Evolutionary conservation across 2,113 vertebrate species (phyloP), one percentile per base, ranked within the genome.

Genomic region (Microcebus lehilahytsara): DNA sequence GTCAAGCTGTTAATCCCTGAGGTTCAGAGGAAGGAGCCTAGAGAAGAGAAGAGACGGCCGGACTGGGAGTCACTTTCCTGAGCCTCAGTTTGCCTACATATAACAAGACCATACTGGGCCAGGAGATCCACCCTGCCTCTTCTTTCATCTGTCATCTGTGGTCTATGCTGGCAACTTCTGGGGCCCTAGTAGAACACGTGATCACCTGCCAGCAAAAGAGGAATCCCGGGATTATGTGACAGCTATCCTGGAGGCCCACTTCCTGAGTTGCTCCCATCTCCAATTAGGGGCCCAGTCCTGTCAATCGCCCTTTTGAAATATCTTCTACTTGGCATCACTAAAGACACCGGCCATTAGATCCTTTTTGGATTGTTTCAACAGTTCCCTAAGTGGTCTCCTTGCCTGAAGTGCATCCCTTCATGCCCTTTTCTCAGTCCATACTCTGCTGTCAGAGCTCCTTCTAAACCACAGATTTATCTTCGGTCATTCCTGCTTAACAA

Each of bases 51-150:
- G 74, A 90, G 81, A 87, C 17, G 11, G n/a, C 46, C 4, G 62
- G 71, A 40, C 37, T 19, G 8, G 85, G 60, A 85, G 83, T 66
- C 66, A 6, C 53, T 40, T 91, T 62, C 51, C 69, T 11, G 20
- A 85, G 83, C 71, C 71, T 96, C 83, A 46, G 46, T 46, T 81
- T 85, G 78, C 85, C 56, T 91, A 86, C 67, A 89, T 80, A 53
- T 86, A 91, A 92, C 25, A 77, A 77, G 85, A 95, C 32, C 91
- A 30, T 2, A 22, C 16, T 91, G 58, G 84, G 20, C 46, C 22
- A 27, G 75, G 67, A 94, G 84, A 86, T 17, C 74, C 23, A 58
- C 6, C 67, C 46, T n/a, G 19, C 37, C 11, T 84, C 66, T 85
- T 72, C 53, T 62, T 46, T 80, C 79, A 90, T 91, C 93, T 94